Evolutionary conservation across 2,113 vertebrate species (phyloP).

Genomic region (Campylomormyrus tamandua): DNA sequence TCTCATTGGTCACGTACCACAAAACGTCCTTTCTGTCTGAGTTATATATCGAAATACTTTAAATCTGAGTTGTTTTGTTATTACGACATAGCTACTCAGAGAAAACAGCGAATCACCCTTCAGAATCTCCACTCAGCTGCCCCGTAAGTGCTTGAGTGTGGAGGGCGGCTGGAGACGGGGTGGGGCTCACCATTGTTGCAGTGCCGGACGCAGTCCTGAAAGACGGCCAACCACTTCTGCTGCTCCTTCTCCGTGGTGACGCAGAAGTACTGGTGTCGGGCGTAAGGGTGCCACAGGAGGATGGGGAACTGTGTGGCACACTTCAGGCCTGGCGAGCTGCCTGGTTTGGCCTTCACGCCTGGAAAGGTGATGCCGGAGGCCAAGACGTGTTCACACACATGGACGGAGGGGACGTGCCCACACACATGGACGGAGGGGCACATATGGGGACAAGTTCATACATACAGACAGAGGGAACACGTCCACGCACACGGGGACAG

Average conservation of each 20-base stretch:
- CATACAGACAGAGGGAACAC: too few relatives aligned
- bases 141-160: neutral
- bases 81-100: neutral
- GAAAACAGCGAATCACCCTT: neutral
- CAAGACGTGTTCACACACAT: neutral
- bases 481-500: too few relatives aligned
- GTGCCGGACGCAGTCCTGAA: slow-evolving; percentile 85
- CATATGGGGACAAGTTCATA: neutral
- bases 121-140: neutral
- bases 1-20: neutral
- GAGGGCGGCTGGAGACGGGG: neutral
- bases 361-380: slow-evolving; percentile 16
- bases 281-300: slow-evolving; percentile 85
- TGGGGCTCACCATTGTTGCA: slow-evolving; percentile 78
- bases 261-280: slow-evolving; percentile 80
- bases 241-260: slow-evolving; percentile 77
- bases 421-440: too few relatives aligned
- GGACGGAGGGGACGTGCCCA: neutral
- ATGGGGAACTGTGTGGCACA: slow-evolving; percentile 77
- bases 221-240: slow-evolving; percentile 80
- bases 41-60: too few relatives aligned
- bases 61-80: neutral
- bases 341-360: slow-evolving; percentile 72
- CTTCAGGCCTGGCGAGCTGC: slow-evolving; percentile 72
- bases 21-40: neutral